Conservation (phyloP, 2,888 invertebrate genomes). For the Litoditis marina region DNA sequence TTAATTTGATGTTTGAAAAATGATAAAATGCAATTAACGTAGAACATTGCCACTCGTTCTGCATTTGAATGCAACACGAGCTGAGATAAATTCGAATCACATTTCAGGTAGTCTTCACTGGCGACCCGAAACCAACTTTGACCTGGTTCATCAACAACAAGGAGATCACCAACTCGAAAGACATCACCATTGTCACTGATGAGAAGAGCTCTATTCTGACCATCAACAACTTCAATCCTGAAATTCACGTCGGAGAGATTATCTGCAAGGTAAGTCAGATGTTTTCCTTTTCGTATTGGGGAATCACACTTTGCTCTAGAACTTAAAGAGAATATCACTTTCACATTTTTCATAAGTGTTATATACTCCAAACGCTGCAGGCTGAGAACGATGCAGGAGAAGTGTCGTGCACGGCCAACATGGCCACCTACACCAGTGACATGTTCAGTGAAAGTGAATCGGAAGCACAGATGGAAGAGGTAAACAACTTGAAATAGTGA, state of each 20-base stretch:
- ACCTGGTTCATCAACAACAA: conserved; percentile 73
- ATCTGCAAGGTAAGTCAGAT: conserved; percentile 50
- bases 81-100: too few species aligned
- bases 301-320: too few species aligned
- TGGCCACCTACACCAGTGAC: conserved; percentile 58
- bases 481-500: neutral
- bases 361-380: neutral
- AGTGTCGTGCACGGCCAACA: conserved; percentile 61
- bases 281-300: neutral
- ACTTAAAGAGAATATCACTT: too few species aligned
- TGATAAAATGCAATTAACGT: too few species aligned
- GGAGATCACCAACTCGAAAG: conserved; percentile 71
- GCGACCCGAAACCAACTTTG: conserved; percentile 58
- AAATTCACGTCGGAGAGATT: conserved; percentile 61
- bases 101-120: conserved; percentile 58
- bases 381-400: conserved; percentile 64
- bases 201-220: conserved; percentile 78
- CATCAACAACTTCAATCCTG: conserved; percentile 68
- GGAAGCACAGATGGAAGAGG: conserved; percentile 49
- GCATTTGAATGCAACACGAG: too few species aligned
- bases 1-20: too few species aligned
- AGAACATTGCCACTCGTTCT: too few species aligned
- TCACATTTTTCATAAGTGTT: too few species aligned
- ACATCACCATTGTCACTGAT: conserved; percentile 71
- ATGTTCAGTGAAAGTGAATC: conserved; percentile 59